Evolutionary conservation across 1,140 invertebrate genomes (phyloP), one percentile per base, ranked within the genome.

Genomic region (Drosophila oshimai): DNA sequence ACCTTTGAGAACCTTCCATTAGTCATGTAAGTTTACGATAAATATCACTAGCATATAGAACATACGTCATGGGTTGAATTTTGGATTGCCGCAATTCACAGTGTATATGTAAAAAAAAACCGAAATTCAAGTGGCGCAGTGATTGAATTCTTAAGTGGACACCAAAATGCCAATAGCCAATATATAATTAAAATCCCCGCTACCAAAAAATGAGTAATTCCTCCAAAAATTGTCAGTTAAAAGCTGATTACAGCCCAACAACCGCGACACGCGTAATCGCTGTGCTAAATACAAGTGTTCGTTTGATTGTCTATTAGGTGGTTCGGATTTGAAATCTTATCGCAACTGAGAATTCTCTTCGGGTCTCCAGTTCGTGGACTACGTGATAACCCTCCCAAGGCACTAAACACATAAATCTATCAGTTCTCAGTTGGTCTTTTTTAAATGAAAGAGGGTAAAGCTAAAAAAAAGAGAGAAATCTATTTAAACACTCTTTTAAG

Each of bases 121-220:
- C 10, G 7, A 47, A 41, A 15, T 12, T 28, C 20, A 45, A 57
- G 51, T 64, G 60, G 54, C 4, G 15, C 6, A 39, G n/a, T 77
- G 62, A 83, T 83, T 83, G 41, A 28, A 33, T 64, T 58, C 31
- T 84, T n/a, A 39, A 83, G 79, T 79, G 58, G 13, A 15, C 13
- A 41, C 17, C 28, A 37, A 28, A 46, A 78, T 53, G 44, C 22
- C 24, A 46, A 28, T 44, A 29, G 39, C 41, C 13, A 39, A 45
- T 36, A 49, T 46, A 18, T 29, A 45, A 75, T 68, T 75, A 51
- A 31, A 50, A 67, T 20, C 12, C 7, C 9, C 41, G 45, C 18
- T 34, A 26, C 18, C 20, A 7, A n/a, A 53, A 29, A 33, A 67
- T 83, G 80, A 83, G 70, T 83, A 86, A 84, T 61, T 74, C 29